Conservation (phyloP, 1,140 invertebrate genomes). For the Solenopsis invicta region DNA sequence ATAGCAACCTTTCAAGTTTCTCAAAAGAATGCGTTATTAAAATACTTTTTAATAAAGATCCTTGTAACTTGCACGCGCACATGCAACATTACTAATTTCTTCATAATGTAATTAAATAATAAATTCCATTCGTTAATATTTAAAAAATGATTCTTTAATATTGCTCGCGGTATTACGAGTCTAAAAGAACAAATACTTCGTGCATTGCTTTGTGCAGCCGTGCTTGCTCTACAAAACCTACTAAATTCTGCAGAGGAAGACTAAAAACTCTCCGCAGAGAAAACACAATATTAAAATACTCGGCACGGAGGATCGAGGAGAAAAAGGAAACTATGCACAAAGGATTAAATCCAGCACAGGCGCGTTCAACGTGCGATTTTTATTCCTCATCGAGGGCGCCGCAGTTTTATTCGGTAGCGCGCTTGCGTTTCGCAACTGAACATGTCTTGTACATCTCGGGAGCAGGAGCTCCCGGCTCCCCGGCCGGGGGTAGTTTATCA, state of each 20-base stretch:
- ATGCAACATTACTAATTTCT: neutral
- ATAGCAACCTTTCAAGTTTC: neutral
- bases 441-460: constrained; percentile 53
- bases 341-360: constrained; percentile 47
- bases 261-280: constrained; percentile 41
- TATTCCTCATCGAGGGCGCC: constrained; percentile 52
- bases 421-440: constrained; percentile 29
- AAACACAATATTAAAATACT: constrained; percentile 56
- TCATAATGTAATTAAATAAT: constrained; percentile 1
- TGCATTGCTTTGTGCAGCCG: constrained; percentile 12
- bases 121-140: constrained; percentile 4
- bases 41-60: neutral
- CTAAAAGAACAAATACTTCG: constrained; percentile 35
- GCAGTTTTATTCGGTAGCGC: constrained; percentile 51
- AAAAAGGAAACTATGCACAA: constrained; percentile 50
- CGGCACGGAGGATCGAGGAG: constrained; percentile 37
- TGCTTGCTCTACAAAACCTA: constrained; percentile 37
- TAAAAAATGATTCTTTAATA: constrained; percentile 30
- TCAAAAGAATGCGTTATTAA: neutral
- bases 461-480: neutral
- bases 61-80: neutral
- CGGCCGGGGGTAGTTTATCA: constrained; percentile 49
- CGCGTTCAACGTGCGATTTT: constrained; percentile 54
- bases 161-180: constrained; percentile 14
- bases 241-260: constrained; percentile 37